phyloP scores from a whole-genome alignment of 2,888 invertebrate species.

The Megastigmus dorsalis region DNA sequence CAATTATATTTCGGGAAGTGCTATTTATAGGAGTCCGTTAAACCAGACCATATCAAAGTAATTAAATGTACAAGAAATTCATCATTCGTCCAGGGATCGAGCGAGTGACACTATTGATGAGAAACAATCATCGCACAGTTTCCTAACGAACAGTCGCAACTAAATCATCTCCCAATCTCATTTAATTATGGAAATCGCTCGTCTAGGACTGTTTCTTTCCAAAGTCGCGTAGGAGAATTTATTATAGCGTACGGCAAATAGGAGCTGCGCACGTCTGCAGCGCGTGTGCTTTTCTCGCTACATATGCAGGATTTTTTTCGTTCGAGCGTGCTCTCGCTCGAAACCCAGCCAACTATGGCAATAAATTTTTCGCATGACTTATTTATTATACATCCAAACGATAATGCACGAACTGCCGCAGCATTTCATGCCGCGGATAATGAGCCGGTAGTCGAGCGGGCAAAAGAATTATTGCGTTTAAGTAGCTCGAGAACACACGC shows the following conservation, averaged over 20 bases:
- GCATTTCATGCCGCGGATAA: constrained; percentile 31
- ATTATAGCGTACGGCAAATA: constrained; percentile 6
- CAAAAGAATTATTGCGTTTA: constrained; percentile 42
- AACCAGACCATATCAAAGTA: too few species aligned
- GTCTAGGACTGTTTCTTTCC: not conserved
- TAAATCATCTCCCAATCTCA: not conserved
- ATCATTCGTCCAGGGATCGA: too few species aligned
- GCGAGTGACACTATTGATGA: too few species aligned
- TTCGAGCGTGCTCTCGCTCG: not conserved
- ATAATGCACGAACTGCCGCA: constrained; percentile 37
- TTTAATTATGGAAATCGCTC: not conserved
- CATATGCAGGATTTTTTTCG: too few species aligned
- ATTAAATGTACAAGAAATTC: too few species aligned
- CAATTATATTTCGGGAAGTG: too few species aligned
- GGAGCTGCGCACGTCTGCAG: not conserved
- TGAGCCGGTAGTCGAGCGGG: constrained; percentile 23
- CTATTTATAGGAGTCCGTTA: too few species aligned
- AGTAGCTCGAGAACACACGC: not conserved
- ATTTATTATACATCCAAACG: constrained; percentile 42
- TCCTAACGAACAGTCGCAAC: not conserved
- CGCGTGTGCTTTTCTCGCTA: not conserved
- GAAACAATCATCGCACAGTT: too few species aligned
- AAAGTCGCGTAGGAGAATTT: not conserved
- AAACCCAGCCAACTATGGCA: not conserved
- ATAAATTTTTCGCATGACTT: constrained; percentile 48